Base-by-base conservation (phyloP, 2,888 invertebrate species). In the Sarcophaga rosellei region DNA sequence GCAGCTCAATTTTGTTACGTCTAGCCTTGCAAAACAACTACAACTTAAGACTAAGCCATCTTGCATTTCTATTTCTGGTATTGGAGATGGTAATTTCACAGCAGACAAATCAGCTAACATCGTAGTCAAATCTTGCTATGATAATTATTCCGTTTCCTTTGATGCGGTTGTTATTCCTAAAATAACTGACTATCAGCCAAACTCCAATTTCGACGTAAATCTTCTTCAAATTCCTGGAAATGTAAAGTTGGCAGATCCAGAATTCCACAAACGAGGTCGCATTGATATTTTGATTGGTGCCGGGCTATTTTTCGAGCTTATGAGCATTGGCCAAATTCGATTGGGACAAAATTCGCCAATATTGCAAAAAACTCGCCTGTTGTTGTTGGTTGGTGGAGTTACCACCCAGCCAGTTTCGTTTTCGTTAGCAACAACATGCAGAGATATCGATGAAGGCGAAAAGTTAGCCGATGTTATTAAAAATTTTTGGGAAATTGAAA, bases 111-210 rank as follows among this genome's bases (percentile, higher is more conserved):
- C 70, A 3, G 76, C 66, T 8, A n/a, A 78, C 23, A 21, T 88
- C 1, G 3, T 44, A 12, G 20, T 82, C 0, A 66, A 84, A 57
- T 80, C 80, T 6, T 25, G 20, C 2, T n/a, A 20, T 57, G 68
- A 70, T 65, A 78, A 66, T 47, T 2, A 5, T 70, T n/a, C n/a
- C n/a, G n/a, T n/a, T n/a, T 45, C 73, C 3, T 66, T 88, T 53
- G 61, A 83, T 68, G 88, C 89, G 6, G 69, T 85, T 11, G 75
- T 88, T 10, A 78, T 86, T 21, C 81, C 87, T 3, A 88, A 77
- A 11, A 89, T 88, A 6, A 88, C 87, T 2, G 85, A 84, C 12
- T 72, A 88, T 61, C 88, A 88, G n/a, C 88, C 88, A 17, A 79
- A 74, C 62, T 69, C 72, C 11, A 83, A 76, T 3, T 3, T 88